Conservation (phyloP, 2,797 vertebrate species). For the Acipenser oxyrinchus region DNA sequence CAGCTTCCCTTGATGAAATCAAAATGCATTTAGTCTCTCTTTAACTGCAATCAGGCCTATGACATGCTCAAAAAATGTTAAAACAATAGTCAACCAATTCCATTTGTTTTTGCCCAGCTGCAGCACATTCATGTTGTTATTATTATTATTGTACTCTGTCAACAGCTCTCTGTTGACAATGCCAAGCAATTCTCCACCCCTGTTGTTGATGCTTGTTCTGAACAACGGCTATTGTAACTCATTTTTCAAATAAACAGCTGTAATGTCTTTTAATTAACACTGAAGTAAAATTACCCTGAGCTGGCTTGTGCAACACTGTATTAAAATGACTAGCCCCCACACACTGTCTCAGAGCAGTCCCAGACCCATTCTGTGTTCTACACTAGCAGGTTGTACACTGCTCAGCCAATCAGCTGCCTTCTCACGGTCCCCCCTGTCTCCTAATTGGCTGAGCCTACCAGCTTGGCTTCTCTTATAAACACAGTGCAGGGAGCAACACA, state of each 20-base stretch:
- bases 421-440: conserved; percentile 43
- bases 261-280: not conserved
- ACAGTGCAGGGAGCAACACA: conserved; percentile 28
- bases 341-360: not conserved
- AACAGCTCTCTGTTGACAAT: not conserved
- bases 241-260: not conserved
- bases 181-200: not conserved
- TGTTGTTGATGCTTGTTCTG: not conserved
- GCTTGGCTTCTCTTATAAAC: conserved; percentile 49
- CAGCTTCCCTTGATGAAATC: too few relatives aligned
- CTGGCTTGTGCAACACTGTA: not conserved
- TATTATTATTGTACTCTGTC: not conserved
- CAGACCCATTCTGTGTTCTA: conserved; percentile 12
- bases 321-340: not conserved
- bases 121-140: too few relatives aligned
- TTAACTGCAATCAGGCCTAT: too few relatives aligned
- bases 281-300: not conserved
- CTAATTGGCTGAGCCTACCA: conserved; percentile 58
- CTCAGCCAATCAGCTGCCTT: conserved; percentile 54
- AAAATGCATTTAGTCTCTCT: too few relatives aligned
- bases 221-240: not conserved
- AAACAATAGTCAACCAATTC: too few relatives aligned
- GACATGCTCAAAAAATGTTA: too few relatives aligned
- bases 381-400: conserved; percentile 26
- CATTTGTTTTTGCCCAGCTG: too few relatives aligned